Base-by-base conservation (phyloP, 2,797 vertebrate genomes). In the Bucorvus abyssinicus region DNA sequence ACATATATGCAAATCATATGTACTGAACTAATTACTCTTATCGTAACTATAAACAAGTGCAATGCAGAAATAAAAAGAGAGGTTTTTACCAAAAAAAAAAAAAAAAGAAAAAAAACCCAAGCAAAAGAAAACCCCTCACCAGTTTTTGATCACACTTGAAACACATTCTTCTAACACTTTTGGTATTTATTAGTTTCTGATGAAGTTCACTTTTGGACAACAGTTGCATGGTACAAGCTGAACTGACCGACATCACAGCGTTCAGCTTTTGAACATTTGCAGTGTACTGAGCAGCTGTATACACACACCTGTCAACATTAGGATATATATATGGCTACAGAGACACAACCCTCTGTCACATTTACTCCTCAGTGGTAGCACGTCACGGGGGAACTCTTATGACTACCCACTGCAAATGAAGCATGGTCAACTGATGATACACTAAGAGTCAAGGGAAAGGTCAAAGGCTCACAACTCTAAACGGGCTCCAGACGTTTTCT, bases 291-390 rank as follows among this genome's bases (percentile, higher is more conserved):
- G 64, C n/a, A 86, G 47, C 49, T 50, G 24, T n/a, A 50, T 9
- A 10, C 13, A 50, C 5, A n/a, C 20, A 38, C 26, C 29, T 17
- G 4, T 68, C 29, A n/a, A 10, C 32, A 40, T 55, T 5, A 20
- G 38, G 14, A 40, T 20, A 14, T 12, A 20, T 27, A 13, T 11
- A 22, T 45, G 29, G 17, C 32, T 18, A 68, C 6, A 27, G 34
- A 73, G 29, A 30, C 26, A 50, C 27, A 89, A 9, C 6, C 7
- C 5, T 26, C 29, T 0, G 0, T 36, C 21, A 45, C 9, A 15
- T 55, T 47, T 83, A 53, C 34, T 84, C 40, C 64, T 74, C 38
- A 40, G 38, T 3, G 3, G 38, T 19, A 68, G 50, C 47, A 81
- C 0, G 0, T 56, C 57, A 64, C 4, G 38, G 15, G 5, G 38